Conservation (phyloP, 2,113 vertebrate species). For the Takifugu flavidus region DNA sequence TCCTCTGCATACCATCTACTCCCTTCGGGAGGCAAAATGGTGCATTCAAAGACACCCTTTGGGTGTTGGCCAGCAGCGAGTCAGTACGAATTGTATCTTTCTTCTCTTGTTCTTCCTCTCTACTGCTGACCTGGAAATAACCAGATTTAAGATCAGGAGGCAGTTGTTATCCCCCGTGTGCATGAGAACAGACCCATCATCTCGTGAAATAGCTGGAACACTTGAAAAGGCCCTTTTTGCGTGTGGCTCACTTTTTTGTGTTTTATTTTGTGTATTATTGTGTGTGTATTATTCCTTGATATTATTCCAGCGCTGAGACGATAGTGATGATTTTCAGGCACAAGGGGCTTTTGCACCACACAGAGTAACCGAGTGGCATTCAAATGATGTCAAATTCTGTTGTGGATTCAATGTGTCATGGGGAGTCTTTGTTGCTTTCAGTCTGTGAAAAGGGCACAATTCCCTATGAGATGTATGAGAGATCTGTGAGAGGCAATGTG, state of each 20-base stretch:
- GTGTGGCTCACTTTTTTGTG: not conserved
- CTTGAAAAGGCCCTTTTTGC: not conserved
- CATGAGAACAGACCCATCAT: conserved; percentile 10
- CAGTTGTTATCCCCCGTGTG: conserved; percentile 20
- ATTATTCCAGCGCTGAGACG: not conserved
- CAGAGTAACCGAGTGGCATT: not conserved
- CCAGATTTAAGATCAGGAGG: conserved; percentile 15
- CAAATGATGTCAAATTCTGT: not conserved
- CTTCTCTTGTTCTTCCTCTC: conserved; percentile 10
- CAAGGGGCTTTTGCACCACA: not conserved
- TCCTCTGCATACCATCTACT: not conserved
- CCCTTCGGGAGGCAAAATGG: conserved; percentile 6
- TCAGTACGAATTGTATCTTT: conserved; percentile 14
- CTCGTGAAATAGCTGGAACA: conserved; percentile 5
- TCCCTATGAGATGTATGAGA: no score
- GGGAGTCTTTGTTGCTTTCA: no score
- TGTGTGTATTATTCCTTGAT: not conserved
- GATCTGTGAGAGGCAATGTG: no score
- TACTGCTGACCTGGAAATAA: conserved; percentile 27
- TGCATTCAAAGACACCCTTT: conserved; percentile 15
- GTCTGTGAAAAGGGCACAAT: no score
- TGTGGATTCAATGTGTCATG: no score
- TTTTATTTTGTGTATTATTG: no score
- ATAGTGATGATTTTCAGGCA: not conserved
- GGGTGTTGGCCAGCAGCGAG: conserved; percentile 4